Conservation (phyloP, 2,888 invertebrate species). For the Drosophila mulleri region DNA sequence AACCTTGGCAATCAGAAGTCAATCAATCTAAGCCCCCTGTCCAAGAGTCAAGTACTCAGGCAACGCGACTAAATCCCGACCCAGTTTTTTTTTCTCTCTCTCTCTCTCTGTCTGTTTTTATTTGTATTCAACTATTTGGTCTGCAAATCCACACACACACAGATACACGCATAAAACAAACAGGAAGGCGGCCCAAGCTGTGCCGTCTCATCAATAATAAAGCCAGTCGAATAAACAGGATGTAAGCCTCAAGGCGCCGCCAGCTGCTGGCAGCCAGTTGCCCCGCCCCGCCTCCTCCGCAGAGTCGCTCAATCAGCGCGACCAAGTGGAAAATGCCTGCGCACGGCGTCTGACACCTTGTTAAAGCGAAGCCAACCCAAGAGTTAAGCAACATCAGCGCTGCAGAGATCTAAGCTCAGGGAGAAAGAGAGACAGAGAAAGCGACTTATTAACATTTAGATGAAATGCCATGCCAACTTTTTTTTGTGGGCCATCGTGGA, state of each 20-base stretch:
- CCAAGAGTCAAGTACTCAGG: slow-evolving; percentile 54
- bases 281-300: background rate
- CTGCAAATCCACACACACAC: slow-evolving; percentile 63
- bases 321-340: slow-evolving; percentile 77
- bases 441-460: slow-evolving; percentile 76
- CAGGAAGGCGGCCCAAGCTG: slow-evolving; percentile 36
- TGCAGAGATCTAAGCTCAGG: background rate
- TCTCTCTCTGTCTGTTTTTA: background rate
- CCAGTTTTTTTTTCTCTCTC: slow-evolving; percentile 31
- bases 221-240: slow-evolving; percentile 78
- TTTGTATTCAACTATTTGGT: slow-evolving; percentile 63
- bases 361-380: slow-evolving; percentile 46
- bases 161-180: slow-evolving; percentile 40
- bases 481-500: slow-evolving; percentile 4
- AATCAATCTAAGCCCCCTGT: slow-evolving; percentile 56
- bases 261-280: slow-evolving; percentile 44
- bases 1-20: slow-evolving; percentile 40
- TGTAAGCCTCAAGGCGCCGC: slow-evolving; percentile 63
- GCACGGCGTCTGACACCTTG: slow-evolving; percentile 72
- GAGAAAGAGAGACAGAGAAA: slow-evolving; percentile 6
- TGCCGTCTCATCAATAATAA: slow-evolving; percentile 73
- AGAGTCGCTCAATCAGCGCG: slow-evolving; percentile 74
- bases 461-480: slow-evolving; percentile 64
- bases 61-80: slow-evolving; percentile 29
- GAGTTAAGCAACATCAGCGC: slow-evolving; percentile 4